Conservation (phyloP, 2,888 invertebrate species). For the Athalia cordata region DNA sequence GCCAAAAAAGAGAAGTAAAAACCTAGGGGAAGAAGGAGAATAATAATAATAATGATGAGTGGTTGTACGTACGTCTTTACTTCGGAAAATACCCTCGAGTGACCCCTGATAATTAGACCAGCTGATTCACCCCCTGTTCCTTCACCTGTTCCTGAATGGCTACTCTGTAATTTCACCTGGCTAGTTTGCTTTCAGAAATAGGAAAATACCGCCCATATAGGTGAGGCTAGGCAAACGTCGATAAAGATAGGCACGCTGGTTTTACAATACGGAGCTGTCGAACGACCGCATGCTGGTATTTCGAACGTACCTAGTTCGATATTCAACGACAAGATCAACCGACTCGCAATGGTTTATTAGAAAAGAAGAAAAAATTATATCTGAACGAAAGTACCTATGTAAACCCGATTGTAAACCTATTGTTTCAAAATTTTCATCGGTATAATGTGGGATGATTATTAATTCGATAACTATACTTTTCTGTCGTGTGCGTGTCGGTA, state of each 20-base stretch:
- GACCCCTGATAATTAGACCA: background rate
- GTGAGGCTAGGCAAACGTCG: constrained; percentile 36
- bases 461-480: constrained; percentile 11
- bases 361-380: background rate
- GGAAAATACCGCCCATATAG: constrained; percentile 20
- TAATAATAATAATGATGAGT: too few relatives aligned
- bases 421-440: background rate
- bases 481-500: constrained; percentile 18
- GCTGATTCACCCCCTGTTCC: background rate
- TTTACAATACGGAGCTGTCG: constrained; percentile 3
- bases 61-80: background rate
- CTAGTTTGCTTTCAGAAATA: constrained; percentile 21
- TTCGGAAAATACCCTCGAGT: background rate
- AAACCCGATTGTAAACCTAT: too few relatives aligned
- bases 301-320: too few relatives aligned
- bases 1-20: too few relatives aligned
- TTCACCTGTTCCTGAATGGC: constrained; percentile 4
- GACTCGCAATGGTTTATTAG: too few relatives aligned
- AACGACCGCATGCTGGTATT: background rate
- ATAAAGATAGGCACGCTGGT: constrained; percentile 31
- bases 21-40: too few relatives aligned
- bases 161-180: constrained; percentile 9
- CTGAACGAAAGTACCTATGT: background rate
- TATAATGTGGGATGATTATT: background rate
- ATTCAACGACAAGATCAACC: too few relatives aligned